phyloP scores from a whole-genome alignment of 1,140 invertebrate genomes.

The Calephelis nemesis region DNA sequence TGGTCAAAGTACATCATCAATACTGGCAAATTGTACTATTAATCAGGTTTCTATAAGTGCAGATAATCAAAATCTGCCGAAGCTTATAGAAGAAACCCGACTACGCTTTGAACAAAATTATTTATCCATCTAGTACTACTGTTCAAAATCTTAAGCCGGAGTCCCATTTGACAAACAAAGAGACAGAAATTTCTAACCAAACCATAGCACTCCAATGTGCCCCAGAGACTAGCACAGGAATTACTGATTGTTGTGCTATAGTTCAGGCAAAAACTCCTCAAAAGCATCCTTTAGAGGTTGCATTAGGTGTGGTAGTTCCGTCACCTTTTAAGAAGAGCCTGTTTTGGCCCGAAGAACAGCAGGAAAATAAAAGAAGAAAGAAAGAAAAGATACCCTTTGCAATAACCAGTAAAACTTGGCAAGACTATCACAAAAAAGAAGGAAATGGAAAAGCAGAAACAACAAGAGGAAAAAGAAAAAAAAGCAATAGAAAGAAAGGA shows the following conservation, averaged over 20 bases:
- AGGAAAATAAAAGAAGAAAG: background rate
- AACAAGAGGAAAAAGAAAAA: conserved; percentile 1
- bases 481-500: background rate
- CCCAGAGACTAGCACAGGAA: background rate
- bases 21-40: too few species aligned
- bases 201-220: background rate
- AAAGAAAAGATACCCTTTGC: conserved; percentile 9
- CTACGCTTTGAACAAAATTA: too few species aligned
- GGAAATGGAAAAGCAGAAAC: background rate
- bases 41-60: too few species aligned
- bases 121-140: too few species aligned
- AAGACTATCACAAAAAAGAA: conserved; percentile 6
- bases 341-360: background rate
- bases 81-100: too few species aligned
- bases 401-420: background rate
- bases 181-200: too few species aligned
- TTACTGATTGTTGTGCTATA: background rate
- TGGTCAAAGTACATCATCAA: too few species aligned
- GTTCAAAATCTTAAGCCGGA: too few species aligned
- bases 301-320: background rate
- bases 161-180: too few species aligned
- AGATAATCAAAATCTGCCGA: too few species aligned
- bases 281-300: background rate
- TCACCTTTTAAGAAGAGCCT: background rate
- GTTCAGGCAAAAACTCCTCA: background rate